These are phyloP conservation scores for Eueides isabella DNA, from an alignment of 1,140 invertebrate species.

Conservation along the genomic window DNA sequence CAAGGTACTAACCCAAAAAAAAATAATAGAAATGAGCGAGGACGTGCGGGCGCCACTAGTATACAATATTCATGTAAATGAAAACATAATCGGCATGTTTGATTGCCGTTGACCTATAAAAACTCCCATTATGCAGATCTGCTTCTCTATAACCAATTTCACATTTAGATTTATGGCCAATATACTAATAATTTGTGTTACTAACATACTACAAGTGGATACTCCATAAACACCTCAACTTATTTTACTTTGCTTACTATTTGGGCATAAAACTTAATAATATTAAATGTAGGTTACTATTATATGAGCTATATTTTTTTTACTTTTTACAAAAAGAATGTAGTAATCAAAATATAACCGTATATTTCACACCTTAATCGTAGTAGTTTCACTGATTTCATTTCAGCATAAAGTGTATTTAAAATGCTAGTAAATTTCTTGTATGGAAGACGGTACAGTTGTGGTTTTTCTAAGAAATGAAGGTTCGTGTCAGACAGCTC, in stretches of 20 bases:
- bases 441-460: slow-evolving; percentile 24
- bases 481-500: slow-evolving; percentile 69
- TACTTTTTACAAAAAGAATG: not conserved
- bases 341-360: not conserved
- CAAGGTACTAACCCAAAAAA: too few species aligned
- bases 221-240: not conserved
- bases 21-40: too few species aligned
- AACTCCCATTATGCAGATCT: not conserved
- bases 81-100: not conserved
- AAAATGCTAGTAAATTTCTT: slow-evolving; percentile 19
- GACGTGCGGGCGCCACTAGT: too few species aligned
- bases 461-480: slow-evolving; percentile 66
- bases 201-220: not conserved
- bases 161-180: slow-evolving; percentile 6
- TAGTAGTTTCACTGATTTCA: not conserved
- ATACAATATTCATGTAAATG: not conserved
- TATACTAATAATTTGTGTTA: not conserved
- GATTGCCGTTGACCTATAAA: not conserved
- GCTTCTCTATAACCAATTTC: slow-evolving; percentile 9
- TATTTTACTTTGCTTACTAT: not conserved
- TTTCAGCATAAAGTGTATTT: not conserved
- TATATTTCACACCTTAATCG: not conserved
- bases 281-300: too few species aligned
- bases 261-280: not conserved
- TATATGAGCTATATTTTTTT: too few species aligned